Conservation (phyloP, 2,888 invertebrate species). For the Himalopsyche kuldschensis region DNA sequence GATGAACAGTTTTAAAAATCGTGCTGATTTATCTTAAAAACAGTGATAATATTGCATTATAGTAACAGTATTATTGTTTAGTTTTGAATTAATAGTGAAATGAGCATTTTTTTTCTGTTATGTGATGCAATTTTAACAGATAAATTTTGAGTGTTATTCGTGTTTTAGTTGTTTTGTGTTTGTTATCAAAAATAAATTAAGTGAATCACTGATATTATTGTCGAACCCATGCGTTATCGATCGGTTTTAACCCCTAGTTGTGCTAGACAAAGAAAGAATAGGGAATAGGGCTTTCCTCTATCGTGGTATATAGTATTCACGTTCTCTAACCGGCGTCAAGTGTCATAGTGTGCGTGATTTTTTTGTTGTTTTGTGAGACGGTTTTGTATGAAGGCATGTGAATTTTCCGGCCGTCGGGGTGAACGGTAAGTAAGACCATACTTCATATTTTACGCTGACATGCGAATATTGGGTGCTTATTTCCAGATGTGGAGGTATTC, state of each 20-base stretch:
- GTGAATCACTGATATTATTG: conserved; percentile 1
- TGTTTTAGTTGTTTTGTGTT: neutral
- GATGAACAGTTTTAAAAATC: neutral
- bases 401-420: neutral
- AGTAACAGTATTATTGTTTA: neutral
- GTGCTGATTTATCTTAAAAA: neutral
- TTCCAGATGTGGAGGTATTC: neutral
- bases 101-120: neutral
- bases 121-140: neutral
- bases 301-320: neutral
- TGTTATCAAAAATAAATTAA: neutral
- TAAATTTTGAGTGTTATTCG: neutral
- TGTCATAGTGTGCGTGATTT: neutral
- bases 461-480: neutral
- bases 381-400: neutral
- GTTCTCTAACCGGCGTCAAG: neutral
- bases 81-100: neutral
- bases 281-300: neutral
- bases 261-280: neutral
- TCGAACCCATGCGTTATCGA: conserved; percentile 35
- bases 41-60: neutral
- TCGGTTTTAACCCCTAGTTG: conserved; percentile 19
- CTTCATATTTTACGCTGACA: neutral
- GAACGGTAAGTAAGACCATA: neutral
- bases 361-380: neutral